Evolutionary conservation across 2,113 vertebrate genomes (phyloP).

Genomic region (Poicephalus gulielmi): DNA sequence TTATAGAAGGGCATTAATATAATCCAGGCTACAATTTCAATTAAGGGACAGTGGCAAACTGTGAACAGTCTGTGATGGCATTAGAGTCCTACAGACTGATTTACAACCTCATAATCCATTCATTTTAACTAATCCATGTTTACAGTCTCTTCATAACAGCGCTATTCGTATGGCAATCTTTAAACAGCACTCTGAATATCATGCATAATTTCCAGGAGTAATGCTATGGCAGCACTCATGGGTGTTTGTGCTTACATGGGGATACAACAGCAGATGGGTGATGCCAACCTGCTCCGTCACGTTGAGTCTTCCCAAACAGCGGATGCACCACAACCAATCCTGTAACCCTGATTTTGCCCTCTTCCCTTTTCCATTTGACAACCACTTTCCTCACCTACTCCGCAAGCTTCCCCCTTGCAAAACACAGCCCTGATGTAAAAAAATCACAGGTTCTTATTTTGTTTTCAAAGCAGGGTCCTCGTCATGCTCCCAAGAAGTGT

Average conservation of each 20-base stretch:
- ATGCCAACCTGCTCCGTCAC: not conserved
- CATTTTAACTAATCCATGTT: slow-evolving; percentile 66
- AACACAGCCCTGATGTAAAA: not conserved
- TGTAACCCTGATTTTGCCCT: not conserved
- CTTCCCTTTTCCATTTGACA: not conserved
- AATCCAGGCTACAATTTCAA: slow-evolving; percentile 61
- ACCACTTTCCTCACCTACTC: not conserved
- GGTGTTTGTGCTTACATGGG: not conserved
- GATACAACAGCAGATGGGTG: rapidly evolving
- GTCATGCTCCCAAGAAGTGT: not conserved
- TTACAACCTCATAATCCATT: slow-evolving; percentile 66
- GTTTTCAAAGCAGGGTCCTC: not conserved
- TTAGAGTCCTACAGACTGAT: slow-evolving; percentile 66
- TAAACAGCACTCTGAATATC: slow-evolving; percentile 19
- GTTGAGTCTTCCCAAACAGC: not conserved
- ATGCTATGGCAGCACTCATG: not conserved
- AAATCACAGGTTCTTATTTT: not conserved
- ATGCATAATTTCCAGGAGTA: slow-evolving; percentile 27
- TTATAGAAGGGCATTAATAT: slow-evolving; percentile 60
- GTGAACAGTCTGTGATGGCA: slow-evolving; percentile 52
- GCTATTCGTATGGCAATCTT: slow-evolving; percentile 62
- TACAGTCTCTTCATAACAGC: slow-evolving; percentile 64
- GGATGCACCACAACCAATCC: not conserved
- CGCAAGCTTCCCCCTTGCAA: not conserved
- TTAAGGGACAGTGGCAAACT: slow-evolving; percentile 61